phyloP scores from a whole-genome alignment of 2,888 invertebrate genomes.

The Apamea anceps region DNA sequence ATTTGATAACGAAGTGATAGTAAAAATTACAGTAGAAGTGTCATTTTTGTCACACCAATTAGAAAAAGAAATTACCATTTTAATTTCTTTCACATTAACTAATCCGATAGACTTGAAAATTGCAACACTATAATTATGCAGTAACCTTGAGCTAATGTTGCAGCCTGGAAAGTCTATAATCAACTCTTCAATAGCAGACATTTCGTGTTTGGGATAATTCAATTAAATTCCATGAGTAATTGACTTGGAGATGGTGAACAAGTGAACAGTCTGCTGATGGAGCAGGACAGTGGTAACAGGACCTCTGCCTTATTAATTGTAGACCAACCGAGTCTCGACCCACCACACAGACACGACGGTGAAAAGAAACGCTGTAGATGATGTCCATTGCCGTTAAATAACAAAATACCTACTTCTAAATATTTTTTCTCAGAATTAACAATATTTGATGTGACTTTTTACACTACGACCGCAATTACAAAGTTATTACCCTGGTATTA shows the following conservation, averaged over 20 bases:
- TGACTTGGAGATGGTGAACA: neutral
- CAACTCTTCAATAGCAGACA: neutral
- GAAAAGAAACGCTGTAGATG: neutral
- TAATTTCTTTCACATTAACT: neutral
- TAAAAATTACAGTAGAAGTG: too few species aligned
- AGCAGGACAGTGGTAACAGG: neutral
- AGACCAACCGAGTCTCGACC: too few species aligned
- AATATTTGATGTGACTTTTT: neutral
- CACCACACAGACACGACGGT: too few species aligned
- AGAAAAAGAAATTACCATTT: neutral
- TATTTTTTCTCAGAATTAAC: neutral
- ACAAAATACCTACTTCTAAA: neutral
- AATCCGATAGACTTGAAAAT: neutral
- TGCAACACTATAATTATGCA: neutral
- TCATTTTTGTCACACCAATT: too few species aligned
- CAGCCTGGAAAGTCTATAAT: neutral
- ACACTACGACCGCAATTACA: neutral
- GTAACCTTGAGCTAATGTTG: neutral
- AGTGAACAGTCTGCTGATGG: neutral
- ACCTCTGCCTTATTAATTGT: neutral
- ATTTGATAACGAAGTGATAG: too few species aligned
- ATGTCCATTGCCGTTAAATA: neutral
- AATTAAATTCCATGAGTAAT: neutral
- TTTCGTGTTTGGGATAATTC: neutral
- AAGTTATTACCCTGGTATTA: conserved; percentile 1